Evolutionary conservation across 2,888 invertebrate species (phyloP), one percentile per base, ranked within the genome.

Genomic region (Hybos culiciformis): DNA sequence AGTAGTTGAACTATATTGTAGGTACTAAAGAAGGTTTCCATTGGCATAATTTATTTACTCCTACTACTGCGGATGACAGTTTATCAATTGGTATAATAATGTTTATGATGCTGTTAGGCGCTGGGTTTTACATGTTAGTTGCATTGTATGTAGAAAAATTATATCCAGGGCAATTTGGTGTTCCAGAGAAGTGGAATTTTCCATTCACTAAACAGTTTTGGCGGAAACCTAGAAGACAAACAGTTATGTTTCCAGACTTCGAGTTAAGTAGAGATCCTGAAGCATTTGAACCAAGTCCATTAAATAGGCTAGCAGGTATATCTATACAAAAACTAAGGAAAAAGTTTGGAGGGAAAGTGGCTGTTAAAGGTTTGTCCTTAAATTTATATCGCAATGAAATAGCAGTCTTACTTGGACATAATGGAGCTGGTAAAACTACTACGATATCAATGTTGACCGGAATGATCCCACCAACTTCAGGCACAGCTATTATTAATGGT

Each of bases 381-480:
- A 83, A 83, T 53, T 80, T 92, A 70, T 91, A 83, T 58, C 79
- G 85, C 56, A 80, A 83, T 47, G 90, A 93, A 68, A 90, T 92
- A 48, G 91, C 91, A 78, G 85, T 84, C 3, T 60, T 84, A 6
- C 67, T 86, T 41, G 84, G 83, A 1, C 82, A 83, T 48, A 61
- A 61, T 44, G 61, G 58, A 1, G n/a, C n/a, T n/a, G n/a, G n/a
- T n/a, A n/a, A n/a, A n/a, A n/a, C n/a, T n/a, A n/a, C n/a, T n/a
- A n/a, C n/a, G n/a, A n/a, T n/a, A n/a, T n/a, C n/a, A n/a, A n/a
- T n/a, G n/a, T n/a, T n/a, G n/a, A n/a, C n/a, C 42, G 91, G 80
- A 14, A 74, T 81, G 57, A 63, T 76, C 45, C 70, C 74, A 21
- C 74, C 76, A 3, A 75, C 74, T 0, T 68, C 70, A 23, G 86